Base-by-base conservation (phyloP, 1,140 invertebrate species). In the Myzus persicae region DNA sequence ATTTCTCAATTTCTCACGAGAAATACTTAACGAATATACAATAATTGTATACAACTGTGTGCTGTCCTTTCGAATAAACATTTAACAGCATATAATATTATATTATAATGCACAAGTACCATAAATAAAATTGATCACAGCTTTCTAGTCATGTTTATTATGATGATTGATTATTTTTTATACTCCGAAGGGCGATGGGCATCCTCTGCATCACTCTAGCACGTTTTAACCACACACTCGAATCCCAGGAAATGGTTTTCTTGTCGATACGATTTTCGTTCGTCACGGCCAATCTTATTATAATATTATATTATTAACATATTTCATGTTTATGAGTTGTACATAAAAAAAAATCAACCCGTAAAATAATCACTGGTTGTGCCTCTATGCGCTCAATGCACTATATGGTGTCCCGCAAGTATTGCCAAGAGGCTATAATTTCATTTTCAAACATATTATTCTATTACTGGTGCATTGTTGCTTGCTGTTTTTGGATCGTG, bases 231-330 rank as follows among this genome's bases (percentile, higher is more conserved):
- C 31, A 87, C 44, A 87, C 44, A 44, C 31, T 89, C 14, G 48
- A 46, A n/a, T 51, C 87, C 20, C 36, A 51, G n/a, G 46, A 89
- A 38, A 89, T 26, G 2, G n/a, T 51, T 22, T 36, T 51, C n/a
- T 88, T 18, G n/a, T 88, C 87, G 46, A 51, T 51, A 44, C 46
- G 46, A 38, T 89, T 89, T 51, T 24, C 46, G n/a, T 51, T 38
- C 87, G 87, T 89, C 87, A 51, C 46, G 87, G 87, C n/a, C 87
- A 89, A 89, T 51, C 87, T 6, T 87, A 18, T 26, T n/a, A 84
- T 11, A 9, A 44, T 44, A 44, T 42, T 42, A 76, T 46, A 89
- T 24, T 89, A 89, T 89, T 89, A 89, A 36, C 87, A 51, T 89
- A 48, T 51, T 89, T 89, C 51, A 89, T 48, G 44, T 44, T 42